These are phyloP conservation scores for Tanytarsus gracilentus DNA, from an alignment of 2,888 invertebrate species.

Conservation along the genomic window DNA sequence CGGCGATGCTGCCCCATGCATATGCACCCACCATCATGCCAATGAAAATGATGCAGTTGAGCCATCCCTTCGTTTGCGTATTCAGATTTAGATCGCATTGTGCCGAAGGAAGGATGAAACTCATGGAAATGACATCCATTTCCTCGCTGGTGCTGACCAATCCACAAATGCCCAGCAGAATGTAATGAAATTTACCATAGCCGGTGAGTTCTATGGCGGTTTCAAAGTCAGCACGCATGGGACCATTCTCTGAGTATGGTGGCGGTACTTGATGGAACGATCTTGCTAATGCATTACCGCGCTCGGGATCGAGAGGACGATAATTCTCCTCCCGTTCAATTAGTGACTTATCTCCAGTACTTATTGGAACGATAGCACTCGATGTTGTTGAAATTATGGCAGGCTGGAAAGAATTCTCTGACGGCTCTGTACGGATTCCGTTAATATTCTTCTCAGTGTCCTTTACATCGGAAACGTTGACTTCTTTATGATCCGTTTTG, in stretches of 20 bases:
- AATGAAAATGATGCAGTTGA: constrained; percentile 73
- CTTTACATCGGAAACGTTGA: constrained; percentile 82
- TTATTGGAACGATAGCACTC: constrained; percentile 37
- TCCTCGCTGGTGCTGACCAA: constrained; percentile 92
- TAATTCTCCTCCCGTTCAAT: constrained; percentile 36
- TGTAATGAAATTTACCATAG: constrained; percentile 67
- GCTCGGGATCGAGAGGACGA: constrained; percentile 11
- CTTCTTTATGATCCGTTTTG: constrained; percentile 70
- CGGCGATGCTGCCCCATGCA: constrained; percentile 86
- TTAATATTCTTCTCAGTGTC: constrained; percentile 62
- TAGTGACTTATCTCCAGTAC: constrained; percentile 35
- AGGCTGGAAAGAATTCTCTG: constrained; percentile 50
- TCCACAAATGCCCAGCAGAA: constrained; percentile 82
- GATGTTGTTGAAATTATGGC: constrained; percentile 34
- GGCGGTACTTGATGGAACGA: not conserved
- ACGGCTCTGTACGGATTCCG: constrained; percentile 66
- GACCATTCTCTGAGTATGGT: not conserved
- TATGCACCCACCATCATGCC: constrained; percentile 94
- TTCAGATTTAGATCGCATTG: constrained; percentile 83
- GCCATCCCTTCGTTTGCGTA: constrained; percentile 73
- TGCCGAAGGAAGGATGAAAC: constrained; percentile 86
- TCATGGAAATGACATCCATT: constrained; percentile 93
- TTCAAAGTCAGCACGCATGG: constrained; percentile 63
- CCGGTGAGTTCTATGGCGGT: constrained; percentile 77
- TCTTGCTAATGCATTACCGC: not conserved